A percentile compares a stretch with the other conserved stretches of the same genome.
phyloP scores from a whole-genome alignment of 1,140 invertebrate genomes.

The Brachionus manjavacas region DNA sequence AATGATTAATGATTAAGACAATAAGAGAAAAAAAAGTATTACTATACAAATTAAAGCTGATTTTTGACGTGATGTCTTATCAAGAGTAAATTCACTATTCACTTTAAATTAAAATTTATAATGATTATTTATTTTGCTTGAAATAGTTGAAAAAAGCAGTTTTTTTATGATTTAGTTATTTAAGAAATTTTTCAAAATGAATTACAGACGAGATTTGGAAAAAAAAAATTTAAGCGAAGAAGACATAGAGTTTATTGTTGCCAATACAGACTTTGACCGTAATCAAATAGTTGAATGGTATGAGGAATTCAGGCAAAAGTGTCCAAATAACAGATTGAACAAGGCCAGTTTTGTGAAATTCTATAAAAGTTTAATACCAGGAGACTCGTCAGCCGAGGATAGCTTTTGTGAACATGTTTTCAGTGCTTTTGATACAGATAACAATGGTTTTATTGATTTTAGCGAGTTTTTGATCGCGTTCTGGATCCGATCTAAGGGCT shows the following conservation, averaged over 20 bases:
- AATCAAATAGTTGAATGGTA: slow-evolving; percentile 22
- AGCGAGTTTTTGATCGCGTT: slow-evolving; percentile 38
- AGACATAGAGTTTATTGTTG: slow-evolving; percentile 48
- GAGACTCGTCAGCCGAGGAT: background rate
- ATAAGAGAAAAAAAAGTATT: background rate
- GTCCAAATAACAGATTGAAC: slow-evolving; percentile 21
- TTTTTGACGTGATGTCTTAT: background rate
- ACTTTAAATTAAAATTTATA: background rate
- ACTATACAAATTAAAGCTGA: background rate
- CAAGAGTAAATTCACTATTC: background rate
- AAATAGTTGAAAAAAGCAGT: background rate
- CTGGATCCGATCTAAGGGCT: slow-evolving; percentile 1
- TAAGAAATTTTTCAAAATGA: background rate
- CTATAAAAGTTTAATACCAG: slow-evolving; percentile 30
- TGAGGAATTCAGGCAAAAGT: slow-evolving; percentile 12
- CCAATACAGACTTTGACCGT: slow-evolving; percentile 12
- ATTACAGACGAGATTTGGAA: background rate
- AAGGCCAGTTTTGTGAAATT: slow-evolving; percentile 35
- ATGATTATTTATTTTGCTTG: background rate
- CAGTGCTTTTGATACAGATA: slow-evolving; percentile 10
- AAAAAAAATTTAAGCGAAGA: slow-evolving; percentile 46
- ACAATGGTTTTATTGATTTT: slow-evolving; percentile 34
- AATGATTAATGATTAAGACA: background rate
- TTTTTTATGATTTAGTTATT: background rate
- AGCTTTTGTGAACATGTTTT: slow-evolving; percentile 31